Percentiles rank a stretch among this genome's conserved stretches.
Conservation (phyloP, 2,113 vertebrate species). For the Sorex fumeus region DNA sequence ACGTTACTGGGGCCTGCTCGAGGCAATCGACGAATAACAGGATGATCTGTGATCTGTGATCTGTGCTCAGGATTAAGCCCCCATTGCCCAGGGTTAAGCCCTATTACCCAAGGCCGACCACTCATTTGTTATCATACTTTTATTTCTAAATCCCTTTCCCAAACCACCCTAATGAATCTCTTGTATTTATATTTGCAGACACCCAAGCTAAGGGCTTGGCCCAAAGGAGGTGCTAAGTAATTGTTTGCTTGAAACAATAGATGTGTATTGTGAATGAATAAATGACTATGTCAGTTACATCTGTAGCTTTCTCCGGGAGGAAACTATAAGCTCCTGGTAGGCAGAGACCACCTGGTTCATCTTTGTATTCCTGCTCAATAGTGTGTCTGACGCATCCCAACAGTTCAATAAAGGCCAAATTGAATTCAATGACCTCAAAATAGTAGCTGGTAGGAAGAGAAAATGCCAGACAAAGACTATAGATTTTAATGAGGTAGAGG, state of each 20-base stretch:
- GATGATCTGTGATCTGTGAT: no score
- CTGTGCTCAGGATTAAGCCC: no score
- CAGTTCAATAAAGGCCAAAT: slow-evolving; percentile 23
- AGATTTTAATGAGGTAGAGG: slow-evolving; percentile 56
- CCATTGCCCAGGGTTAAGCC: background rate
- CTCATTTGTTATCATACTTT: background rate
- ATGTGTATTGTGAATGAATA: background rate
- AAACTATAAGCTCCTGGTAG: background rate
- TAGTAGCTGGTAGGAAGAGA: slow-evolving; percentile 42
- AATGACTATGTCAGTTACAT: background rate
- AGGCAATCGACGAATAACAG: no score
- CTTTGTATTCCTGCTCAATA: background rate
- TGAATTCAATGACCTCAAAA: slow-evolving; percentile 63
- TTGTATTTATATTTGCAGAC: slow-evolving; percentile 8
- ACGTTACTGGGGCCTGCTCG: no score
- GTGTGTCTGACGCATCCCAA: slow-evolving; percentile 32
- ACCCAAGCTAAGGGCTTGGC: background rate
- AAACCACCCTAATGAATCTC: background rate
- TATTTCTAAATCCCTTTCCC: background rate
- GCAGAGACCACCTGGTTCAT: slow-evolving; percentile 1
- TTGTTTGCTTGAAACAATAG: background rate
- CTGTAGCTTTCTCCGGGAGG: background rate
- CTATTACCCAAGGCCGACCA: background rate
- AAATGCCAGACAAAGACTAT: slow-evolving; percentile 3
- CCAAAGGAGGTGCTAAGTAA: slow-evolving; percentile 9